These are phyloP conservation scores for Varecia variegata DNA, from an alignment of 2,797 vertebrate species.

Conservation along the genomic window DNA sequence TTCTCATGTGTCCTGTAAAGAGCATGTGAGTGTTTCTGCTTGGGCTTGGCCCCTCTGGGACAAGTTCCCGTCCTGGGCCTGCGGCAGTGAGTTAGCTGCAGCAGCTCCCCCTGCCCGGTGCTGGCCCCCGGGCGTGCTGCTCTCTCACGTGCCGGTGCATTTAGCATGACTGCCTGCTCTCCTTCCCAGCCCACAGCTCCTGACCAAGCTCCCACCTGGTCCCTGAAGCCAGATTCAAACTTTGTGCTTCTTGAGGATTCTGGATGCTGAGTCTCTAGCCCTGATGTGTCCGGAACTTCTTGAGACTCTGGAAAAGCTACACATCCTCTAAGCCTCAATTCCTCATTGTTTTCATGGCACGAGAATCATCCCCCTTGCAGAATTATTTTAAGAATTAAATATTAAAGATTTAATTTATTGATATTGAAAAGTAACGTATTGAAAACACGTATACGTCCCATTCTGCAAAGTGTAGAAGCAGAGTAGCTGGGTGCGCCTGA, in stretches of 20 bases:
- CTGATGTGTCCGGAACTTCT: background rate
- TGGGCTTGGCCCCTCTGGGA: background rate
- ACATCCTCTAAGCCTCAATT: background rate
- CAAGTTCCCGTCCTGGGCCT: fast-evolving
- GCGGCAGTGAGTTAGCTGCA: background rate
- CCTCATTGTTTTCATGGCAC: background rate
- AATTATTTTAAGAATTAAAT: background rate
- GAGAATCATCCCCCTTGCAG: background rate
- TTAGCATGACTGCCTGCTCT: background rate
- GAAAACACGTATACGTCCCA: background rate
- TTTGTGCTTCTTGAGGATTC: background rate
- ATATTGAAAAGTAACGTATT: background rate
- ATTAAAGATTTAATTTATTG: no score
- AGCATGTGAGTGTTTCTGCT: no score
- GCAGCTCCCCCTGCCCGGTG: background rate
- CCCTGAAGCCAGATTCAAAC: background rate
- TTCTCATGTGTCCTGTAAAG: background rate
- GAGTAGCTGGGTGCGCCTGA: background rate
- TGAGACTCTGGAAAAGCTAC: background rate
- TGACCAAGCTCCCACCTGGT: background rate
- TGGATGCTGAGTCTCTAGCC: background rate
- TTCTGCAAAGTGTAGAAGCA: background rate
- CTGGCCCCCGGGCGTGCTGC: background rate
- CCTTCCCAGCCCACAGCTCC: no score
- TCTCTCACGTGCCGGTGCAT: fast-evolving